Base-by-base conservation (phyloP, 2,113 vertebrate genomes). In the Melanerpes formicivorus region DNA sequence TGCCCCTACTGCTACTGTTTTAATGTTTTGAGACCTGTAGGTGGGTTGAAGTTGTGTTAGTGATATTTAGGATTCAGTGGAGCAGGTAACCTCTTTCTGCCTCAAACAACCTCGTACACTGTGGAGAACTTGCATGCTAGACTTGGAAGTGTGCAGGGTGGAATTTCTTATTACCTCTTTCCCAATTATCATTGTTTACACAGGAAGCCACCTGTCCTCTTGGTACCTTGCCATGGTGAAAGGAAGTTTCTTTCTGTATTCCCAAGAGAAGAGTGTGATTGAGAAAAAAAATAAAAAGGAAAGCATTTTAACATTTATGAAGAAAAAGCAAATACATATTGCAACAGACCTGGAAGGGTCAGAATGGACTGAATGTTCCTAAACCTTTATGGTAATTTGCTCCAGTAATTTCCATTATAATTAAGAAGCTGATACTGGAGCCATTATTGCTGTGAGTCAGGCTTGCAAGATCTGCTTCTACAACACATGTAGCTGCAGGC, bases 351-450 rank as follows among this genome's bases (percentile, higher is more conserved):
- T 42, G 59, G 92, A 91, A 96, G 77, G 90, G 91, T 71, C 87
- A 90, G 93, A 93, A 91, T 84, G 95, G 90, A 96, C 95, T 96
- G 91, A 96, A 96, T 95, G 93, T 96, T 97, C 96, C 90, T 93
- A 95, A 96, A 87, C 42, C 84, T 96, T 95, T 95, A 95, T 95
- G 93, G 89, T 90, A 87, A 95, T 95, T 96, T 94, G 81, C 93
- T 91, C 27, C 93, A 97, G 88, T 93, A 85, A 95, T 95, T 94
- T 96, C 94, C 87, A 90, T 90, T 70, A 85, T 87, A 94, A 95
- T 95, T 95, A 96, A 90, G 88, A 90, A 93, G 83, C 84, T 92
- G 93, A 95, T 95, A 91, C 70, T 1, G 0, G 93, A 93, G 73
- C 77, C 30, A 3, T 95, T 95, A 95, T 78, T 95, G 80, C 87